These are phyloP conservation scores for Steatocranus sp. DNA, from an alignment of 2,797 vertebrate genomes.

Conservation along the genomic window DNA sequence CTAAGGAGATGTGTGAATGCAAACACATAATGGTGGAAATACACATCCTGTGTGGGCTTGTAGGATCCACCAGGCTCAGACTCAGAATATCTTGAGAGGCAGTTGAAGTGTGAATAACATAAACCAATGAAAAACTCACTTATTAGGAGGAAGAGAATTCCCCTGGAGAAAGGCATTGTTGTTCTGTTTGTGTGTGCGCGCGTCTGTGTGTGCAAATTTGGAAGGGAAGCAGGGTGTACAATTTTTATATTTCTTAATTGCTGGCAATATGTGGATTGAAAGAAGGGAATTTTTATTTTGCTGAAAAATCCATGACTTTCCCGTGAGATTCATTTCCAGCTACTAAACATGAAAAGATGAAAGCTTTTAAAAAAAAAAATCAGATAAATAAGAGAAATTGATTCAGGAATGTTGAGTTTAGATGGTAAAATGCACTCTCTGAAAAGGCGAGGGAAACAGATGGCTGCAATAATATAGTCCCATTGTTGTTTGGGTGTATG, in stretches of 20 bases:
- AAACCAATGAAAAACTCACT: constrained; percentile 14
- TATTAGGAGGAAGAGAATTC: background rate
- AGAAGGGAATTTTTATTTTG: background rate
- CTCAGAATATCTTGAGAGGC: background rate
- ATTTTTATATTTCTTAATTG: constrained; percentile 22
- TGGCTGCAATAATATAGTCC: background rate
- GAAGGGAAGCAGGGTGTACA: background rate
- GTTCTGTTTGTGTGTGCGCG: background rate
- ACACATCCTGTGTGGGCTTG: background rate
- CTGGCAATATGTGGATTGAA: constrained; percentile 1
- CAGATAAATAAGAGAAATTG: background rate
- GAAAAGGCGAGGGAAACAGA: background rate
- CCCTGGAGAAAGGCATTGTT: constrained; percentile 17
- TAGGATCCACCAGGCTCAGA: background rate
- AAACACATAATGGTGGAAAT: background rate
- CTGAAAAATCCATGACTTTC: background rate
- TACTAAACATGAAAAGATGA: background rate
- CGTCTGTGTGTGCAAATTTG: background rate
- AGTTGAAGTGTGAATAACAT: constrained; percentile 17
- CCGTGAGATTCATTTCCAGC: background rate
- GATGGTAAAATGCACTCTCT: background rate
- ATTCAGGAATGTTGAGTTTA: background rate
- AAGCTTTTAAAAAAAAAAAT: background rate
- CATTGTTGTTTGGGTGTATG: background rate
- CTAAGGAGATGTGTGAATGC: background rate